A percentile compares a stretch with the other conserved stretches of the same genome.
Evolutionary conservation across 2,888 invertebrate species (phyloP).

Genomic region (Sthenelais limicola): DNA sequence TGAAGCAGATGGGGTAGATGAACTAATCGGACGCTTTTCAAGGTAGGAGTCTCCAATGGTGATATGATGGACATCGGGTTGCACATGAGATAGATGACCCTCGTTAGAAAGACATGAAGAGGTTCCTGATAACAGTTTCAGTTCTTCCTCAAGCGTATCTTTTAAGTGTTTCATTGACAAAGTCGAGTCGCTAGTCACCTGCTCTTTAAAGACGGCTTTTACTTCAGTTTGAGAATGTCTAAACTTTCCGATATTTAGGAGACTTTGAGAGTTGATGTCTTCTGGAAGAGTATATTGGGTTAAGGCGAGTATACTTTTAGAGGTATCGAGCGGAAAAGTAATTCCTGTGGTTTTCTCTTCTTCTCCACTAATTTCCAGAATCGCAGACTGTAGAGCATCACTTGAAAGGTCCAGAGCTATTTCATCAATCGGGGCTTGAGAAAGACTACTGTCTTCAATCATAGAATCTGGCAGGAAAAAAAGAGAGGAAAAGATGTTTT

Average conservation of each 20-base stretch:
- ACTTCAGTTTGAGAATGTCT: too few species aligned
- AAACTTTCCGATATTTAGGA: too few species aligned
- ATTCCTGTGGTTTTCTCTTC: neutral
- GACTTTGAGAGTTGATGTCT: constrained; percentile 4
- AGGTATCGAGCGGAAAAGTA: too few species aligned
- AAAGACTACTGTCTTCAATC: neutral
- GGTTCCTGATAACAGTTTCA: too few species aligned
- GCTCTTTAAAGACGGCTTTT: too few species aligned
- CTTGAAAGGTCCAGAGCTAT: neutral
- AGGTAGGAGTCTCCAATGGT: constrained; percentile 38
- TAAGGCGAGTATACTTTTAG: neutral
- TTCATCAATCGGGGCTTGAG: constrained; percentile 3
- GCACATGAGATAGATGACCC: too few species aligned
- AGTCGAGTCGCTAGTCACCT: too few species aligned
- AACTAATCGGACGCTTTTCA: constrained; percentile 17
- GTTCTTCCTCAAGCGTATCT: too few species aligned
- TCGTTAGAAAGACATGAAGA: too few species aligned
- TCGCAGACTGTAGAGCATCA: neutral
- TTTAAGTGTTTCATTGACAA: too few species aligned
- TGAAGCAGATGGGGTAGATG: constrained; percentile 23
- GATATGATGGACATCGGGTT: neutral
- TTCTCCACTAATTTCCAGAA: constrained; percentile 1
- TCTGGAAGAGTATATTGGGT: neutral
- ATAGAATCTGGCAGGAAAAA: too few species aligned
- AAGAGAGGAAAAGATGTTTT: too few species aligned